Evolutionary conservation across 2,797 vertebrate species (phyloP), one percentile per base, ranked within the genome.

Genomic region (Meriones psammophilus): DNA sequence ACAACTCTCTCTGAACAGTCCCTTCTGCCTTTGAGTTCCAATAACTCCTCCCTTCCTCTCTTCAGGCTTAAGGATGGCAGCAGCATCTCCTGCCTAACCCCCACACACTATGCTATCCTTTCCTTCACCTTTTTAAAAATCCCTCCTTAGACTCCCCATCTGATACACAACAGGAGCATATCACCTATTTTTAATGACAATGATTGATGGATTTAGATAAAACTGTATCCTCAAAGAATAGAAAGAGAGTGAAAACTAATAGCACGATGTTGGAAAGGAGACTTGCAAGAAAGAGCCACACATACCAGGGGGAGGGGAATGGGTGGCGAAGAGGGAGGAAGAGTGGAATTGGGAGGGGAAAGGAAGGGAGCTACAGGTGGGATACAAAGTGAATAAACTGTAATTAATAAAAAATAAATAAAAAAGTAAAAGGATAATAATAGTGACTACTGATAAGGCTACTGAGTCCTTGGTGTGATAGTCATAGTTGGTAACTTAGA

Each of bases 401-500:
- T 50, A 50, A 50, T 10, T 50, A 50, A 50, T 50, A 50, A 10
- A 50, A 50, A 50, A 50, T 50, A 50, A 50, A 50, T 50, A 50
- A 50, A 50, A 10, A 50, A 90, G 90, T 88, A 36, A 58, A 62
- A 64, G 26, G n/a, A 62, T 58, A n/a, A 81, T 89, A 58, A 50
- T 33, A 66, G 20, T 77, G 94, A 88, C n/a, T 69, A 39, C 83
- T 46, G 56, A 39, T 39, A 88, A 76, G 39, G 24, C 81, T n/a
- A 62, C 30, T 54, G 42, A 95, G 39, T 50, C 77, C 56, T 92
- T 54, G 80, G 42, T 10, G 1, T 88, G 60, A 20, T 92, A 14
- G 66, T 56, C 68, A 0, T 46, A 92, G 73, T 62, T 56, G 64
- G 74, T 73, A 95, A 96, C 77, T 89, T 68, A 68, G 36, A 77